A percentile compares a stretch with the other conserved stretches of the same genome.
Evolutionary conservation across 2,113 vertebrate genomes (phyloP).

Genomic region (Platichthys stellatus): DNA sequence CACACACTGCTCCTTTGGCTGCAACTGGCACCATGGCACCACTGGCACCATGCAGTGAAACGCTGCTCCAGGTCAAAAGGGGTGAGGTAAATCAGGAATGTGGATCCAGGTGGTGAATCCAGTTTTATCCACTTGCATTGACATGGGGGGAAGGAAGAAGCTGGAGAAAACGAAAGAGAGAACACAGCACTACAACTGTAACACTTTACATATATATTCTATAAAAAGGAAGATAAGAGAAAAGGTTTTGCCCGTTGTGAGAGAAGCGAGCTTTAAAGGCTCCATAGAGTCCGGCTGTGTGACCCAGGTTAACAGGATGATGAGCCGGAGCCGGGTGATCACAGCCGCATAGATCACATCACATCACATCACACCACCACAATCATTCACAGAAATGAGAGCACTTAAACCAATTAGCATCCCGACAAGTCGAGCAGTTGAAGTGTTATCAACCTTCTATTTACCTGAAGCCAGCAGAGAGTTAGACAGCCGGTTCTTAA

Average conservation of each 20-base stretch:
- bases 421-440: slow-evolving; percentile 13
- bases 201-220: background rate
- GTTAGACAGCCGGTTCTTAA: background rate
- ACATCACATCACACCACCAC: background rate
- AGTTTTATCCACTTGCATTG: too few relatives aligned
- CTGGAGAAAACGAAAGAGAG: too few relatives aligned
- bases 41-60: too few relatives aligned
- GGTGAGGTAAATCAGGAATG: too few relatives aligned
- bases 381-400: slow-evolving; percentile 43
- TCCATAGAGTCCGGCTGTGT: slow-evolving; percentile 23
- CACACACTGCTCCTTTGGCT: too few relatives aligned
- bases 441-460: slow-evolving; percentile 41
- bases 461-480: slow-evolving; percentile 36
- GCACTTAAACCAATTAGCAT: slow-evolving; percentile 45
- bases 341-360: slow-evolving; percentile 4
- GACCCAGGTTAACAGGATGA: slow-evolving; percentile 34
- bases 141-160: too few relatives aligned
- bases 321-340: slow-evolving; percentile 41
- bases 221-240: background rate
- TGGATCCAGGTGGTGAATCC: too few relatives aligned
- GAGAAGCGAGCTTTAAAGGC: slow-evolving; percentile 9
- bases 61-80: too few relatives aligned
- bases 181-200: too few relatives aligned
- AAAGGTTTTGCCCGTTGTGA: slow-evolving; percentile 11
- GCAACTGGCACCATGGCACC: too few relatives aligned